Percentiles rank a stretch among this genome's conserved stretches.
Conservation (phyloP, 2,797 vertebrate genomes). For the Clarias laeviceps region DNA sequence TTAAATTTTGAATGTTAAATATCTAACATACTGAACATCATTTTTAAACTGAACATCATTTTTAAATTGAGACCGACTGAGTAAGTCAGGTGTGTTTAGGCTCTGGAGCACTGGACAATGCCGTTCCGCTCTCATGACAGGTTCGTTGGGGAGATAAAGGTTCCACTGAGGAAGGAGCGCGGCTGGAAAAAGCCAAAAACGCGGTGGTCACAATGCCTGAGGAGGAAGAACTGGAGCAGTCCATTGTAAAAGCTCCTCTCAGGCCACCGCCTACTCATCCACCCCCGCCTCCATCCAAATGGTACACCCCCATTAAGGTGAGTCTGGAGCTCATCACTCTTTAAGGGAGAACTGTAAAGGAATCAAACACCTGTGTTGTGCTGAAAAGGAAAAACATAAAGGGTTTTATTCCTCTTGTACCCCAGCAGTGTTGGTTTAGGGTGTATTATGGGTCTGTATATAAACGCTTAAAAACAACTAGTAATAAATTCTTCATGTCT, state of each 20-base stretch:
- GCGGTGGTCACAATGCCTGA: slow-evolving; percentile 90
- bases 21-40: not conserved
- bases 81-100: not conserved
- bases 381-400: not conserved
- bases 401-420: not conserved
- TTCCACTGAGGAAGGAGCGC: slow-evolving; percentile 94
- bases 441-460: not conserved
- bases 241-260: slow-evolving; percentile 71
- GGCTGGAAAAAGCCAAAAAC: slow-evolving; percentile 93
- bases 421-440: not conserved
- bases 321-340: slow-evolving; percentile 20
- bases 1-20: too few relatives aligned
- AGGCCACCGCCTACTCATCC: slow-evolving; percentile 78
- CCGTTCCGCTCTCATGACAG: slow-evolving; percentile 64
- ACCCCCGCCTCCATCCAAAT: slow-evolving; percentile 72
- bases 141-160: slow-evolving; percentile 97
- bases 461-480: not conserved
- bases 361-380: not conserved
- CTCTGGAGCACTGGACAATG: not conserved
- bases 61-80: not conserved
- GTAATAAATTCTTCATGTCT: not conserved
- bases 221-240: slow-evolving; percentile 83
- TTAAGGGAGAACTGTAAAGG: not conserved
- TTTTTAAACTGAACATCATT: not conserved
- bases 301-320: slow-evolving; percentile 98